Evolutionary conservation across 2,113 vertebrate species (phyloP).

Genomic region (Tretioscincus oriximinensis): DNA sequence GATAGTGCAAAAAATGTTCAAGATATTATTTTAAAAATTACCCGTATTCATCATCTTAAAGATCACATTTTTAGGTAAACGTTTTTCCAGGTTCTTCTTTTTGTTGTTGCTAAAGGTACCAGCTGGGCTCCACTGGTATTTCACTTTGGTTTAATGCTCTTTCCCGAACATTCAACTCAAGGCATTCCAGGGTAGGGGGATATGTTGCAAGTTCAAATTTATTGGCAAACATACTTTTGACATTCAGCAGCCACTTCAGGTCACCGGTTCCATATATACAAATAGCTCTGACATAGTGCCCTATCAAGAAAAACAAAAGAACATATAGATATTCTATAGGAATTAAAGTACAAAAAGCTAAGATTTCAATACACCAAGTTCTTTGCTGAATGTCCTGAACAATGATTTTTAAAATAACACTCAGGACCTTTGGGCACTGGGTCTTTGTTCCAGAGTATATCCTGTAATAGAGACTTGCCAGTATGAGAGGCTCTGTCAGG

Average conservation of each 20-base stretch:
- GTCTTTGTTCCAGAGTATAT: no score
- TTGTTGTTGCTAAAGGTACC: constrained; percentile 68
- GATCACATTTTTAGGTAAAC: not conserved
- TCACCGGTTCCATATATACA: constrained; percentile 78
- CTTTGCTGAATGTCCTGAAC: not conserved
- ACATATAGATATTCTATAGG: not conserved
- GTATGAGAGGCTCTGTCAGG: no score
- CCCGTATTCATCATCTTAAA: not conserved
- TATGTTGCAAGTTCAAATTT: constrained; percentile 76
- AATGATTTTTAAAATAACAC: not conserved
- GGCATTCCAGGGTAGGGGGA: constrained; percentile 75
- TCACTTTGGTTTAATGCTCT: constrained; percentile 73
- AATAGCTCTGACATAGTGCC: constrained; percentile 73
- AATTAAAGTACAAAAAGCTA: not conserved
- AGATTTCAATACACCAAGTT: not conserved
- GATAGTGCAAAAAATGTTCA: not conserved
- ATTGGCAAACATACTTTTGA: constrained; percentile 73
- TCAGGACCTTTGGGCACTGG: no score
- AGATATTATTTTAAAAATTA: not conserved
- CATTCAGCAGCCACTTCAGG: constrained; percentile 72
- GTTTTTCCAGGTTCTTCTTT: not conserved
- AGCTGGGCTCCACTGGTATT: constrained; percentile 61
- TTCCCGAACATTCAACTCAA: constrained; percentile 73
- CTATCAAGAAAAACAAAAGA: constrained; percentile 47
- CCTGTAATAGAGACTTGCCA: no score